phyloP scores from a whole-genome alignment of 2,888 invertebrate genomes.

The Melinaea marsaeus region DNA sequence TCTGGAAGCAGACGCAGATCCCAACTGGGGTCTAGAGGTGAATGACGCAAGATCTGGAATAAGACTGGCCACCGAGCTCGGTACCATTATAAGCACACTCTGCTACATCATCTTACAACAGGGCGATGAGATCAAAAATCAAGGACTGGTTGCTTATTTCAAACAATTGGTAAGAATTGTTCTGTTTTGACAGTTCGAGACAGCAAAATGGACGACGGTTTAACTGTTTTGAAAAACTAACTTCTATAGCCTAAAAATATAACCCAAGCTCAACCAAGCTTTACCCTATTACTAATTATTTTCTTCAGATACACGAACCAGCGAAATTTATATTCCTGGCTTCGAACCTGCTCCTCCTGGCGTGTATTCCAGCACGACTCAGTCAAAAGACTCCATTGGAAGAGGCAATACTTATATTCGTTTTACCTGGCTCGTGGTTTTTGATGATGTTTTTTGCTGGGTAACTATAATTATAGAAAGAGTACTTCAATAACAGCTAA shows the following conservation, averaged over 20 bases:
- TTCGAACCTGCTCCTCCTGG: conserved; percentile 92
- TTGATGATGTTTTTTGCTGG: conserved; percentile 99
- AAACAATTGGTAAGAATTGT: conserved; percentile 88
- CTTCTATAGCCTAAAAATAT: too few species aligned
- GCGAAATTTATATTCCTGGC: conserved; percentile 95
- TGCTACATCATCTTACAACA: conserved; percentile 94
- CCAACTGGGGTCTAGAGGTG: conserved; percentile 62
- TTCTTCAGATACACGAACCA: conserved; percentile 89
- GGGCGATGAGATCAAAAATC: conserved; percentile 95
- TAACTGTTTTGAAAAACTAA: too few species aligned
- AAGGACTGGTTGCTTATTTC: conserved; percentile 92
- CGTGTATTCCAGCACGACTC: conserved; percentile 92
- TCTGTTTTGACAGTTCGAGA: too few species aligned
- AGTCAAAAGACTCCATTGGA: conserved; percentile 86
- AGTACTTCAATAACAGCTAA: too few species aligned
- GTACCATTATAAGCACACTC: conserved; percentile 90
- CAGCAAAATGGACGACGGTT: too few species aligned
- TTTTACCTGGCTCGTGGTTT: conserved; percentile 98
- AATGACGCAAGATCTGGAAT: conserved; percentile 64
- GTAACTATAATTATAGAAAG: conserved; percentile 66
- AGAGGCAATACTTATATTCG: conserved; percentile 93
- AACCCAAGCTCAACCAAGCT: too few species aligned
- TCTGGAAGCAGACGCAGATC: conserved; percentile 54
- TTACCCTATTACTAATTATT: background rate
- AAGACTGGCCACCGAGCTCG: conserved; percentile 88